Conservation (phyloP, 2,888 invertebrate species). For the Lamellibrachia columna region DNA sequence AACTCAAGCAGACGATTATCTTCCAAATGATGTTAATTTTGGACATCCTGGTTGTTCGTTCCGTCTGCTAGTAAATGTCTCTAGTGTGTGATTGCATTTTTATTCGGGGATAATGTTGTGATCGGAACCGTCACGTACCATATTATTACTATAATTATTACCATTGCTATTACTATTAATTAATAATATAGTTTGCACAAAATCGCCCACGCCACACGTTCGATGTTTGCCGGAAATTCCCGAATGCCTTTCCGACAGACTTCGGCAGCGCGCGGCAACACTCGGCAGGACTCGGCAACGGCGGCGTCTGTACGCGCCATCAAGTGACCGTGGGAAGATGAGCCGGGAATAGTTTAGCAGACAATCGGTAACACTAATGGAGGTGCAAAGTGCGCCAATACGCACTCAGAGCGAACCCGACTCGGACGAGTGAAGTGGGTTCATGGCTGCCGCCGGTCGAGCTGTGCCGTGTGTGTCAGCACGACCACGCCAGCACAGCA, state of each 20-base stretch:
- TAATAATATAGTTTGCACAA: not conserved
- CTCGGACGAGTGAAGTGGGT: not conserved
- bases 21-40: not conserved
- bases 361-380: not conserved
- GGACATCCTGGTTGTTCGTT: not conserved
- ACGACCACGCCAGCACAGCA: not conserved
- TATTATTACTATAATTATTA: not conserved
- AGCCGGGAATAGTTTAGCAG: not conserved
- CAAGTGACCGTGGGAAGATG: conserved; percentile 4
- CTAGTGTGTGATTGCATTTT: not conserved
- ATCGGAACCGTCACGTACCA: not conserved
- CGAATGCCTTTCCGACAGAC: not conserved
- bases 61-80: not conserved
- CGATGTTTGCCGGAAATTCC: not conserved
- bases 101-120: not conserved
- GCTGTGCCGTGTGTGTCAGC: conserved; percentile 5
- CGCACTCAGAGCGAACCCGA: not conserved
- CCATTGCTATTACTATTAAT: not conserved
- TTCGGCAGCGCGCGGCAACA: not conserved
- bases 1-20: not conserved
- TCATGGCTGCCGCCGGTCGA: not conserved
- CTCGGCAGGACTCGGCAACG: not conserved
- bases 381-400: not conserved
- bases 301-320: not conserved
- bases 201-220: not conserved